phyloP scores from a whole-genome alignment of 2,797 vertebrate species.

The Hydrophis major region DNA sequence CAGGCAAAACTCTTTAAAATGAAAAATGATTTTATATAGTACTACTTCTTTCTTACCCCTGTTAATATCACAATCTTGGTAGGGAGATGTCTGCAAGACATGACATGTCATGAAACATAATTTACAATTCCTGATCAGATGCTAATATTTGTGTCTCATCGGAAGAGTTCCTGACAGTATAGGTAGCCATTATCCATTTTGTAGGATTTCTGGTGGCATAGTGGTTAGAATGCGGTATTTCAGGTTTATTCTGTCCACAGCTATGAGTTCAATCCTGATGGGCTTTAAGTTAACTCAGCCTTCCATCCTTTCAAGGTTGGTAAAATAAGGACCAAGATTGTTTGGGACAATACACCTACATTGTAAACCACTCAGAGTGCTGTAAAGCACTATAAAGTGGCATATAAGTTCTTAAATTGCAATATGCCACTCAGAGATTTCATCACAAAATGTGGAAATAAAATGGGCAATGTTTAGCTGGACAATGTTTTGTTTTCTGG shows the following conservation, averaged over 20 bases:
- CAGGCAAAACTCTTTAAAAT: background rate
- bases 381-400: background rate
- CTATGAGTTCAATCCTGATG: background rate
- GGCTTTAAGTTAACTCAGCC: background rate
- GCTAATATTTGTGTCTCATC: background rate
- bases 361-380: background rate
- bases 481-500: background rate
- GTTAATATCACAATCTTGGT: background rate
- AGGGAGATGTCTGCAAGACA: background rate
- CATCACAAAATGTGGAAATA: background rate
- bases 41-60: background rate
- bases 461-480: background rate
- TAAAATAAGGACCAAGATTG: background rate
- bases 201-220: background rate
- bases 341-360: background rate
- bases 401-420: background rate
- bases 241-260: background rate
- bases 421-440: background rate
- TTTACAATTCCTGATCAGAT: background rate
- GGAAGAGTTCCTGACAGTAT: background rate
- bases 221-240: background rate
- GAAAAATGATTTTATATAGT: background rate
- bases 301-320: background rate
- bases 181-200: background rate
- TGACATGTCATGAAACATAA: background rate